phyloP scores from a whole-genome alignment of 2,888 invertebrate species.

The Junonia oenone region DNA sequence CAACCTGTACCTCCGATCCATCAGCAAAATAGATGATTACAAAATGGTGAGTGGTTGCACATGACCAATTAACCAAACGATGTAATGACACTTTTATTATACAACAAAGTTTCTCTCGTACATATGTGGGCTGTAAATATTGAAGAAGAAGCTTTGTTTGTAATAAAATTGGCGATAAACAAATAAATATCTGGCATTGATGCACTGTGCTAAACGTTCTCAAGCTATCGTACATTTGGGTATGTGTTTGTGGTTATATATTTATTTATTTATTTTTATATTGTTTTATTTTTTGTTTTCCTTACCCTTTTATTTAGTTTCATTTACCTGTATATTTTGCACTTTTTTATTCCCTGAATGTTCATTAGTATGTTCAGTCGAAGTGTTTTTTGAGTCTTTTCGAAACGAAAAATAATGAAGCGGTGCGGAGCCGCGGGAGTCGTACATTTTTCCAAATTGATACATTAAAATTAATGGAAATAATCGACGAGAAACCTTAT shows the following conservation, averaged over 20 bases:
- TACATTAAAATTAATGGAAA: background rate
- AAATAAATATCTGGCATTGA: slow-evolving; percentile 57
- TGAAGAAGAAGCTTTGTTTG: slow-evolving; percentile 50
- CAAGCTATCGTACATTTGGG: slow-evolving; percentile 55
- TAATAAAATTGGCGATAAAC: slow-evolving; percentile 57
- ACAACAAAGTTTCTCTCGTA: slow-evolving; percentile 46
- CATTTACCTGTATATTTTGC: slow-evolving; percentile 26
- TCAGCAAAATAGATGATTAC: slow-evolving; percentile 99
- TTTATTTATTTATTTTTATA: slow-evolving; percentile 34
- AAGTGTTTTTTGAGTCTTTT: slow-evolving; percentile 18
- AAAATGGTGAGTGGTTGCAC: slow-evolving; percentile 94
- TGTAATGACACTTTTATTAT: slow-evolving; percentile 58
- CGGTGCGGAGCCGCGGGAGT: slow-evolving; percentile 33
- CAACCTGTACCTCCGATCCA: slow-evolving; percentile 97
- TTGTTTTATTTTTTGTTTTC: slow-evolving; percentile 24
- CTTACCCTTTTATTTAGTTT: slow-evolving; percentile 27
- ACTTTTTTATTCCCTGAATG: slow-evolving; percentile 25
- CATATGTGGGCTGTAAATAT: background rate
- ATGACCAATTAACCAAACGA: slow-evolving; percentile 41
- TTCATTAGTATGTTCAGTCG: slow-evolving; percentile 18
- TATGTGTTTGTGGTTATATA: slow-evolving; percentile 51
- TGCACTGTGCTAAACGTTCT: slow-evolving; percentile 67
- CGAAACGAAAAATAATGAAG: slow-evolving; percentile 7
- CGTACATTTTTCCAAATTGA: background rate
- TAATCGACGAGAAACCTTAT: background rate